These are phyloP conservation scores for Muschampia plurimacula DNA, from an alignment of 2,888 invertebrate species.

Conservation along the genomic window DNA sequence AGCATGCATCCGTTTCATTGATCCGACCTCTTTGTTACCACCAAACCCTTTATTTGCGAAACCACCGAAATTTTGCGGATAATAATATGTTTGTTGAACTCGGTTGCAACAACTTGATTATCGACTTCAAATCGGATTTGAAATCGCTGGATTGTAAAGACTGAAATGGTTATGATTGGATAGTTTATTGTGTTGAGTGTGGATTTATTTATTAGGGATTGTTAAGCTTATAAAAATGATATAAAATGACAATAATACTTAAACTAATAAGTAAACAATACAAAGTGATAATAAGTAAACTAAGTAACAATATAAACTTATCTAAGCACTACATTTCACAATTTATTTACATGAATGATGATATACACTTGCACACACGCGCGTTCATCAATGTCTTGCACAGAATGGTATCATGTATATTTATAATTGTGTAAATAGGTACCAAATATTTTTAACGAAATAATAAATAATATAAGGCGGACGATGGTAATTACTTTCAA, in stretches of 20 bases:
- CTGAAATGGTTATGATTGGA: conserved; percentile 17
- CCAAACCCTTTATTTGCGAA: conserved; percentile 58
- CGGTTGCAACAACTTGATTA: conserved; percentile 39
- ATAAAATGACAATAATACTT: too few species aligned
- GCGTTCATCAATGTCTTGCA: too few species aligned
- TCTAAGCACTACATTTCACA: too few species aligned
- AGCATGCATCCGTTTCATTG: conserved; percentile 78
- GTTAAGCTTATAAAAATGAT: too few species aligned
- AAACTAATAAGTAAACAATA: too few species aligned
- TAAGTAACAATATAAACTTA: too few species aligned
- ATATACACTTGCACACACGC: too few species aligned
- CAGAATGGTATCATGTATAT: background rate
- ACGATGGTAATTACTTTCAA: too few species aligned
- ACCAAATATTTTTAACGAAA: background rate
- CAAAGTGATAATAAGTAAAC: too few species aligned
- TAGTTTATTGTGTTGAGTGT: conserved; percentile 6
- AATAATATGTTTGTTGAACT: conserved; percentile 37
- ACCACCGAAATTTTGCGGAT: conserved; percentile 44
- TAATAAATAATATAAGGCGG: too few species aligned
- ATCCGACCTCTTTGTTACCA: conserved; percentile 72
- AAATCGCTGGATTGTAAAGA: conserved; percentile 29
- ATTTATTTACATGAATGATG: too few species aligned
- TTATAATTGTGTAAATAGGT: background rate
- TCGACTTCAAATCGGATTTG: conserved; percentile 26
- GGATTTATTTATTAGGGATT: background rate